Evolutionary conservation across 1,140 invertebrate genomes (phyloP), one percentile per base, ranked within the genome.

Genomic region (Helicoverpa armigera): DNA sequence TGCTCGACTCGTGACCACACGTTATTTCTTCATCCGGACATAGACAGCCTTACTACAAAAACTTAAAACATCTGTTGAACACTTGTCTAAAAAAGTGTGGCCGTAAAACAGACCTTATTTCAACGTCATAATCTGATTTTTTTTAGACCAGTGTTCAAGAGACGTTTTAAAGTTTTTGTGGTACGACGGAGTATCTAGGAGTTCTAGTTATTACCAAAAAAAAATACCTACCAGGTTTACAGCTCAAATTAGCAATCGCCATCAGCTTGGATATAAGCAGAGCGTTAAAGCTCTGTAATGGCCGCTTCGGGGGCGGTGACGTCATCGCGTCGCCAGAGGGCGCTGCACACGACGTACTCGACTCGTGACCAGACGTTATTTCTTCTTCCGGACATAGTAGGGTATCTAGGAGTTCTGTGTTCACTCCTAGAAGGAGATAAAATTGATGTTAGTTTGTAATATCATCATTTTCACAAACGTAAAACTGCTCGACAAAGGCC

Each of bases 141-240:
- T n/a, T n/a, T n/a, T n/a, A n/a, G n/a, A n/a, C n/a, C n/a, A n/a
- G n/a, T n/a, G n/a, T n/a, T n/a, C n/a, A n/a, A n/a, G n/a, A n/a
- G n/a, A n/a, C n/a, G n/a, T n/a, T n/a, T n/a, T n/a, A n/a, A n/a
- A n/a, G n/a, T n/a, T n/a, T n/a, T n/a, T n/a, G n/a, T n/a, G n/a
- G n/a, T n/a, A n/a, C n/a, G n/a, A n/a, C n/a, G n/a, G n/a, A n/a
- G n/a, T n/a, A n/a, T n/a, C n/a, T n/a, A n/a, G n/a, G n/a, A n/a
- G 23, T 23, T 23, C 23, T 23, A 23, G 2, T 23, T 23, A 23
- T 23, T 23, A 23, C 23, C 23, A 23, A 23, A 23, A 23, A 23
- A 23, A 23, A 65, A 54, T 51, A 82, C 96, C 96, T 91, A 97
- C 97, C 96, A 86, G 97, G 96, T 95, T 98, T 98, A 93, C 98